phyloP scores from a whole-genome alignment of 2,113 vertebrate genomes.

The Morone saxatilis region DNA sequence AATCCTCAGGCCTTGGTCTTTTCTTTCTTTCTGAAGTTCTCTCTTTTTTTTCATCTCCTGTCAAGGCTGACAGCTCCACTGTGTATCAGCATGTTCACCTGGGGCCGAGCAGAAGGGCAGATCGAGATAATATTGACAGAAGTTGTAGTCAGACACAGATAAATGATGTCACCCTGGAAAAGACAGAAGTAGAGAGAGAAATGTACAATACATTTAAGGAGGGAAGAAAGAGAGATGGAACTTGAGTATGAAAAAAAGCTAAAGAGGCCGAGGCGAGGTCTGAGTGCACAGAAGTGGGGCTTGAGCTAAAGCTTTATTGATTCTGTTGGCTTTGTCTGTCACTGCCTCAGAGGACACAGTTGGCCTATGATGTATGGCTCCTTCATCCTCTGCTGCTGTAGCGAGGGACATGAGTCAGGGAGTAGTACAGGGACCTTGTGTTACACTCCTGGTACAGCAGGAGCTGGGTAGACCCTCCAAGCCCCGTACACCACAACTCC shows the following conservation, averaged over 20 bases:
- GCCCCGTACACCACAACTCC: conserved; percentile 55
- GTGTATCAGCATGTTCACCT: conserved; percentile 73
- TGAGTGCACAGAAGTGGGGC: conserved; percentile 53
- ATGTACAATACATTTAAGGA: conserved; percentile 39
- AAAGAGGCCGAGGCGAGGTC: conserved; percentile 49
- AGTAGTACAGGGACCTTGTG: conserved; percentile 63
- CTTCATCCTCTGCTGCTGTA: conserved; percentile 53
- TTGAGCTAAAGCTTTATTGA: conserved; percentile 75
- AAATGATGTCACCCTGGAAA: conserved; percentile 67
- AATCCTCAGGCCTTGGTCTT: conserved; percentile 65
- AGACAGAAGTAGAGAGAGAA: conserved; percentile 42
- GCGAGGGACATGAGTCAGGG: conserved; percentile 60
- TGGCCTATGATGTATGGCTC: conserved; percentile 78
- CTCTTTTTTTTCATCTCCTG: conserved; percentile 54
- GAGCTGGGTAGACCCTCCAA: conserved; percentile 49
- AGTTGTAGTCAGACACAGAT: conserved; percentile 65
- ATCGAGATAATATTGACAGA: conserved; percentile 79
- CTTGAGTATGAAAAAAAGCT: conserved; percentile 45
- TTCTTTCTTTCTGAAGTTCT: conserved; percentile 60
- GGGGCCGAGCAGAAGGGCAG: conserved; percentile 66
- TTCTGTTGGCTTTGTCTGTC: conserved; percentile 78
- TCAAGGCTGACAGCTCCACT: conserved; percentile 76
- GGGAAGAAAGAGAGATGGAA: not conserved
- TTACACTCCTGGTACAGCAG: conserved; percentile 51
- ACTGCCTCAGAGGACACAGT: conserved; percentile 69